Conservation (phyloP, 2,888 invertebrate genomes). For the Megalurothrips usitatus region DNA sequence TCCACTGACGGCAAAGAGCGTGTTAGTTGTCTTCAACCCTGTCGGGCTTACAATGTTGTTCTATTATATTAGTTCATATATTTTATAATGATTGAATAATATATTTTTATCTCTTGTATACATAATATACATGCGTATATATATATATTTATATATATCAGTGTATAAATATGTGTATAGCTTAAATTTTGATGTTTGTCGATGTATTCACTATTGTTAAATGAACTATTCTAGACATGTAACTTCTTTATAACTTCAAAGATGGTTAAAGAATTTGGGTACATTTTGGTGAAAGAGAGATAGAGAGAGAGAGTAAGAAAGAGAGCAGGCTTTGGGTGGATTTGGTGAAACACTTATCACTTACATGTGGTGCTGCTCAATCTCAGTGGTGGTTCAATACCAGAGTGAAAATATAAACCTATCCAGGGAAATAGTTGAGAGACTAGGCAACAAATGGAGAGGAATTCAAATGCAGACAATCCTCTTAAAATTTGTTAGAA, state of each 20-base stretch:
- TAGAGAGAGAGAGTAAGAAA: background rate
- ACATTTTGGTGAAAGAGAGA: background rate
- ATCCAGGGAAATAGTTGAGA: constrained; percentile 16
- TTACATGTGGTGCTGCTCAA: background rate
- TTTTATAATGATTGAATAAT: constrained; percentile 26
- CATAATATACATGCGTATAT: background rate
- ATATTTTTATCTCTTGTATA: constrained; percentile 12
- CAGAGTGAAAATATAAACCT: background rate
- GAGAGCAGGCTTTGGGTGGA: background rate
- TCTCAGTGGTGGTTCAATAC: background rate
- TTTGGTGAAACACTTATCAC: background rate
- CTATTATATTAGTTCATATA: constrained; percentile 26
- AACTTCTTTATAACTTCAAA: constrained; percentile 11
- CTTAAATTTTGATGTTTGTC: constrained; percentile 14
- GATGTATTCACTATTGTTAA: constrained; percentile 14
- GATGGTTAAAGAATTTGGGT: background rate
- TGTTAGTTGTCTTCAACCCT: constrained; percentile 26
- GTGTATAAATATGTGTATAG: background rate
- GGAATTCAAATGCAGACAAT: background rate
- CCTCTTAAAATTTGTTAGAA: background rate
- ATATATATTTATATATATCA: background rate
- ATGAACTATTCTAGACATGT: constrained; percentile 12
- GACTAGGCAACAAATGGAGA: background rate
- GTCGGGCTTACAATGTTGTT: constrained; percentile 24
- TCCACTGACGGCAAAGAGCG: constrained; percentile 9